Conservation (phyloP, 1,140 invertebrate genomes). For the Bombus pascuorum region DNA sequence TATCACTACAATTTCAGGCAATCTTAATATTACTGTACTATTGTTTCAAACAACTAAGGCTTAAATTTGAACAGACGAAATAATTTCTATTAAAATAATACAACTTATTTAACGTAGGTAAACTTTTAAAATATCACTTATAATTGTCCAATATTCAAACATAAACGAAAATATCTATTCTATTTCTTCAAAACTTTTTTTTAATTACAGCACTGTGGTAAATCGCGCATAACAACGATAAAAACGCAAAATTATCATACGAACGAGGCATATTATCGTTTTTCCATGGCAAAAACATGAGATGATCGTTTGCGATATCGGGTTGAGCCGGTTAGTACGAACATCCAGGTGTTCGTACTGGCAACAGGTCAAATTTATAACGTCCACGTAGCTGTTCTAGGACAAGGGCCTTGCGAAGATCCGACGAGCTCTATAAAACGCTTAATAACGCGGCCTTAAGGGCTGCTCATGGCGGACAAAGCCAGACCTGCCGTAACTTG, state of each 20-base stretch:
- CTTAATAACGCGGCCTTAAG: slow-evolving; percentile 72
- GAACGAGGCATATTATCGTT: neutral
- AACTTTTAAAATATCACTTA: no score
- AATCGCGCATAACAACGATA: neutral
- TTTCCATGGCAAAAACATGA: neutral
- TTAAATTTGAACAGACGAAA: neutral
- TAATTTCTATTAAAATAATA: neutral
- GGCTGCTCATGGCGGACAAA: slow-evolving; percentile 69
- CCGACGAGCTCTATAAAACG: slow-evolving; percentile 67
- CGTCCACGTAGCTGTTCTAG: slow-evolving; percentile 33
- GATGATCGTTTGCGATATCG: slow-evolving; percentile 14
- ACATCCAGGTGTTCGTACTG: slow-evolving; percentile 25
- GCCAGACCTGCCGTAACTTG: slow-evolving; percentile 72
- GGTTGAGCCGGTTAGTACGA: slow-evolving; percentile 7
- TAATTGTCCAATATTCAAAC: no score
- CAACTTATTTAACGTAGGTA: neutral
- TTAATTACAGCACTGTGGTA: neutral
- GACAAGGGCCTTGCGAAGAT: slow-evolving; percentile 49
- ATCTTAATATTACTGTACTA: neutral
- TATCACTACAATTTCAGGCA: no score
- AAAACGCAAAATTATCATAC: neutral
- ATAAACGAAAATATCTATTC: neutral
- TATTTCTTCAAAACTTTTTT: neutral
- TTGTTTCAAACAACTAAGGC: no score
- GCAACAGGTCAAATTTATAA: slow-evolving; percentile 47